A percentile compares a stretch with the other conserved stretches of the same genome.
phyloP scores from a whole-genome alignment of 2,888 invertebrate species.

The Tanypteryx hageni region DNA sequence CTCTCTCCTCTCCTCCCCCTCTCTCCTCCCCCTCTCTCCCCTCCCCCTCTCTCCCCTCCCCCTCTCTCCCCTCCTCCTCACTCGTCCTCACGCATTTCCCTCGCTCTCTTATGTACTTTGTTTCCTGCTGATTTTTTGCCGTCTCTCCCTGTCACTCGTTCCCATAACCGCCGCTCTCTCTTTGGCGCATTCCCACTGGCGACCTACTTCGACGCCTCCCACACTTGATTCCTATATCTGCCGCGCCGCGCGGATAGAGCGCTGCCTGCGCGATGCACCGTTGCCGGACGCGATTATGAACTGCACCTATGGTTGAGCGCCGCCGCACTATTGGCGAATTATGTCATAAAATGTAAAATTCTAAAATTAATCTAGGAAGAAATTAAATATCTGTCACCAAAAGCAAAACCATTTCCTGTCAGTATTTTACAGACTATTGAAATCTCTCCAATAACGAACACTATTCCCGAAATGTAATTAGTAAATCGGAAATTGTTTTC shows the following conservation, averaged over 20 bases:
- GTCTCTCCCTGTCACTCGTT: not conserved
- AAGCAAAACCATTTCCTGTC: no score
- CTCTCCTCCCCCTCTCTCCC: not conserved
- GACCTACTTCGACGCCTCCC: not conserved
- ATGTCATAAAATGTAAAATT: no score
- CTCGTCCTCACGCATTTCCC: no score
- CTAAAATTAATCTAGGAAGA: no score
- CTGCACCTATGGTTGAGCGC: no score
- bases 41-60: not conserved
- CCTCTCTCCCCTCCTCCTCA: not conserved
- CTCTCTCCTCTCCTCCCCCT: not conserved
- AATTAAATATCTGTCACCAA: no score
- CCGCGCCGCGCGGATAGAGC: not conserved
- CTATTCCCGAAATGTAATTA: no score
- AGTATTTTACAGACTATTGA: no score
- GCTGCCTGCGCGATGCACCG: not conserved
- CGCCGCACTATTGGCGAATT: no score
- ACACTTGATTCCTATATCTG: not conserved
- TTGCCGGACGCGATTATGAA: not conserved
- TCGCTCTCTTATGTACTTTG: not conserved
- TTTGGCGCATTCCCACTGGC: not conserved
- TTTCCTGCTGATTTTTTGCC: not conserved
- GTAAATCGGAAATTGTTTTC: no score
- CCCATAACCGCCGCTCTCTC: not conserved
- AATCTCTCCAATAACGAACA: no score